These are phyloP conservation scores for Leptinotarsa tumamoca DNA, from an alignment of 2,888 invertebrate species.

Conservation along the genomic window DNA sequence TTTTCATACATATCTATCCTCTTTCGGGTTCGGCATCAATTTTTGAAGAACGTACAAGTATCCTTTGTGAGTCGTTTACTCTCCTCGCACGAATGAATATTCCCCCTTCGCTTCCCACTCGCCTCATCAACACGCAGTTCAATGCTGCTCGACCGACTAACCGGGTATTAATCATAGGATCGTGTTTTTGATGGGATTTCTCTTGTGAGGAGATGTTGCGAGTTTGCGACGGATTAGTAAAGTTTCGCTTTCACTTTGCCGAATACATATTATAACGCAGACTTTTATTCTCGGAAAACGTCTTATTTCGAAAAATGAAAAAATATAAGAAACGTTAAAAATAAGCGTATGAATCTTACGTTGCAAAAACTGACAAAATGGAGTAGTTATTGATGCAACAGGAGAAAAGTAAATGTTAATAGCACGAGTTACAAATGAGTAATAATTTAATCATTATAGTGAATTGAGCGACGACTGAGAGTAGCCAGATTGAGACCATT, in stretches of 20 bases:
- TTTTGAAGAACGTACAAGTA: background rate
- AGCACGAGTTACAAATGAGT: too few relatives aligned
- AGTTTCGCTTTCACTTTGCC: background rate
- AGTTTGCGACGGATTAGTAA: conserved; percentile 26
- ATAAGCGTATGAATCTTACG: too few relatives aligned
- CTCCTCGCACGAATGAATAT: conserved; percentile 67
- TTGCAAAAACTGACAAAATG: too few relatives aligned
- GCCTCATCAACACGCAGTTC: conserved; percentile 49
- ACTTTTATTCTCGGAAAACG: too few relatives aligned
- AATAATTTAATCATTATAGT: too few relatives aligned
- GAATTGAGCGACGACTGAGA: too few relatives aligned
- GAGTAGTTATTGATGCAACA: too few relatives aligned
- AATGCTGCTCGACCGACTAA: conserved; percentile 50
- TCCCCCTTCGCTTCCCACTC: conserved; percentile 52
- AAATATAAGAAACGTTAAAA: too few relatives aligned
- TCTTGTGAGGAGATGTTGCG: conserved; percentile 35
- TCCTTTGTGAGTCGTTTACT: conserved; percentile 42
- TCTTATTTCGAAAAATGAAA: too few relatives aligned
- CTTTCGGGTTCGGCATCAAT: background rate
- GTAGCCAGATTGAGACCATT: too few relatives aligned
- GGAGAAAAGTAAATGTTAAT: too few relatives aligned
- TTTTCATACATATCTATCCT: too few relatives aligned
- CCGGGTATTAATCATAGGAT: conserved; percentile 54
- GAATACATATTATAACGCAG: background rate
- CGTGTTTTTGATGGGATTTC: conserved; percentile 54